Conservation (phyloP, 2,797 vertebrate species). For the Clarias laeviceps region DNA sequence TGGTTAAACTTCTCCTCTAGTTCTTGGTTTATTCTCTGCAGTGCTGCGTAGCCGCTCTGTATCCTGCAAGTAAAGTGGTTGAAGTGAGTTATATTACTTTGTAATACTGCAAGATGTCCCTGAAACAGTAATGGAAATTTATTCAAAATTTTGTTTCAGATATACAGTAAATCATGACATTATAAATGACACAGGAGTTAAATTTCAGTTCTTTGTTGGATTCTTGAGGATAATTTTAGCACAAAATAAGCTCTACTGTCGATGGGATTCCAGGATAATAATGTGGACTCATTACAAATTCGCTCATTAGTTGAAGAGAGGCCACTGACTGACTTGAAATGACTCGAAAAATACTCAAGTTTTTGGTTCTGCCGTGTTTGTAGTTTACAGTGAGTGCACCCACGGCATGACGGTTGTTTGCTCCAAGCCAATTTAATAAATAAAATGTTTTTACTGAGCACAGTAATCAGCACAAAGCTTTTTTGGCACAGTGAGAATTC, state of each 20-base stretch:
- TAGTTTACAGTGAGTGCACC: not conserved
- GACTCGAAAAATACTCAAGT: not conserved
- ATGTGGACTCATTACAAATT: not conserved
- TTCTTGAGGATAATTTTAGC: not conserved
- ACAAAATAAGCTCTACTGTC: not conserved
- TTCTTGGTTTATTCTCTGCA: constrained; percentile 97
- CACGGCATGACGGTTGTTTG: not conserved
- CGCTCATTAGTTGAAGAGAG: not conserved
- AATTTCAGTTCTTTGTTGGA: not conserved
- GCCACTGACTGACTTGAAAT: not conserved
- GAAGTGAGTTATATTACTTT: not conserved
- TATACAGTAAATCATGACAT: not conserved
- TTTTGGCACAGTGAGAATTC: not conserved
- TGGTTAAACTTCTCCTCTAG: constrained; percentile 93
- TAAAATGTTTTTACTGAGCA: not conserved
- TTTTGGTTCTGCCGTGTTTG: not conserved
- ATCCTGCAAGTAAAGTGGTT: constrained; percentile 78
- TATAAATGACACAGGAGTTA: not conserved
- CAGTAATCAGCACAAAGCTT: not conserved
- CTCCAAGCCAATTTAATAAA: not conserved
- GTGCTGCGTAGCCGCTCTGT: constrained; percentile 91
- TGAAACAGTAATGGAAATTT: not conserved
- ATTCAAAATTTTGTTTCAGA: not conserved
- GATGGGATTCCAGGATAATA: not conserved
- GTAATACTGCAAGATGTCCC: not conserved